Evolutionary conservation across 2,797 vertebrate species (phyloP).

Genomic region (Centroberyx gerrardi): DNA sequence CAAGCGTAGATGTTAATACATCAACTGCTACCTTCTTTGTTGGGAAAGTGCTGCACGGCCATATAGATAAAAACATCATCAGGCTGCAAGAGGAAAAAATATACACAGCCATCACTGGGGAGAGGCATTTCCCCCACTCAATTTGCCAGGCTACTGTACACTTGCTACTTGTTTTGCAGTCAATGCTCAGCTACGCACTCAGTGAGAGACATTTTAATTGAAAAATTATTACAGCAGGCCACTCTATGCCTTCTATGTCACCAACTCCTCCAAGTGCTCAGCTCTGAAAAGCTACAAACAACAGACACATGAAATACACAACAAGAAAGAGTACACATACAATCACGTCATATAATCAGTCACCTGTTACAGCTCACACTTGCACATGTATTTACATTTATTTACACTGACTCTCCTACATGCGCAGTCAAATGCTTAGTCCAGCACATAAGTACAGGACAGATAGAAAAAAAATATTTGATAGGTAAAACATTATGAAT

Average conservation of each 20-base stretch:
- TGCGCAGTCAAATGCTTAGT: background rate
- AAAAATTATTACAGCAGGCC: slow-evolving; percentile 21
- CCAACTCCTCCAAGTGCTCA: background rate
- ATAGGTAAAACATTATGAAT: background rate
- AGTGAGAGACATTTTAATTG: slow-evolving; percentile 15
- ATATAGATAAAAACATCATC: slow-evolving; percentile 26
- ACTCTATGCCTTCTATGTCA: slow-evolving; percentile 13
- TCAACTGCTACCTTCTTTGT: background rate
- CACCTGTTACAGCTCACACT: background rate
- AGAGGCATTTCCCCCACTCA: slow-evolving; percentile 34
- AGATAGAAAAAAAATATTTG: slow-evolving; percentile 7
- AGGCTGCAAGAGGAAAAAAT: slow-evolving; percentile 13
- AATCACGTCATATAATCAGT: background rate
- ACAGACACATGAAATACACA: slow-evolving; percentile 4
- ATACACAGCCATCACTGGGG: slow-evolving; percentile 18
- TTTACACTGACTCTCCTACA: background rate
- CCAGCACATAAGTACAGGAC: background rate
- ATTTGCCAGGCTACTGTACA: slow-evolving; percentile 33
- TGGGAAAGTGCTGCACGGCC: slow-evolving; percentile 5
- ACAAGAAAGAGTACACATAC: background rate
- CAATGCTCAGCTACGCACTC: slow-evolving; percentile 10
- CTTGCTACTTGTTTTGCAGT: slow-evolving; percentile 27
- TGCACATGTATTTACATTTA: background rate
- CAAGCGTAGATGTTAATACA: slow-evolving; percentile 9
- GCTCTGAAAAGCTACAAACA: slow-evolving; percentile 3